A percentile compares a stretch with the other conserved stretches of the same genome.
These are phyloP conservation scores for Epirrita christyi DNA, from an alignment of 2,888 invertebrate species.

Conservation along the genomic window DNA sequence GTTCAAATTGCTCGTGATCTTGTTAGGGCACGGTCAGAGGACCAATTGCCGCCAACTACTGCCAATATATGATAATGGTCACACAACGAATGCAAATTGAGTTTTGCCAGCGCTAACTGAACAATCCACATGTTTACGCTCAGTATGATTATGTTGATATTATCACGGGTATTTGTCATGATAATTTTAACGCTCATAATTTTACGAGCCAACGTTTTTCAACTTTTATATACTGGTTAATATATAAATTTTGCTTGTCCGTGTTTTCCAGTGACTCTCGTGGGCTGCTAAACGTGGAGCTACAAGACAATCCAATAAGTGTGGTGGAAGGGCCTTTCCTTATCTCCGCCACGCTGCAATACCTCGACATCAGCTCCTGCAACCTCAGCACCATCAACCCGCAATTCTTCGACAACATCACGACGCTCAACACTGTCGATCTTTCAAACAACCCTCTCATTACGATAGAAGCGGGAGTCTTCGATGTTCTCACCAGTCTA, in stretches of 20 bases:
- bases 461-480: conserved; percentile 82
- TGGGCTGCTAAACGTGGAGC: conserved; percentile 88
- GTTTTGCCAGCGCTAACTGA: conserved; percentile 52
- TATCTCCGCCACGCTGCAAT: conserved; percentile 86
- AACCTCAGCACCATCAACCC: conserved; percentile 84
- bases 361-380: conserved; percentile 88
- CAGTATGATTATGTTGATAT: conserved; percentile 5
- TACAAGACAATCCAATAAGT: conserved; percentile 87
- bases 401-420: conserved; percentile 87
- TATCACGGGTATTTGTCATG: too few species aligned
- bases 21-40: conserved; percentile 60
- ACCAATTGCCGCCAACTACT: conserved; percentile 66
- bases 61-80: conserved; percentile 80
- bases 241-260: background rate
- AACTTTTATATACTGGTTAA: background rate
- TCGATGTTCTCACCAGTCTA: conserved; percentile 86
- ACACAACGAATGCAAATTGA: conserved; percentile 78
- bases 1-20: conserved; percentile 76
- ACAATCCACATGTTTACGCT: conserved; percentile 47
- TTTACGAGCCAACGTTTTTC: too few species aligned
- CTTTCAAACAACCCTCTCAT: conserved; percentile 88
- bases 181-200: too few species aligned
- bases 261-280: conserved; percentile 85
- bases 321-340: conserved; percentile 87
- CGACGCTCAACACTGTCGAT: conserved; percentile 88